phyloP scores from a whole-genome alignment of 2,113 vertebrate species.

The Sinocyclocheilus maitianheensis region DNA sequence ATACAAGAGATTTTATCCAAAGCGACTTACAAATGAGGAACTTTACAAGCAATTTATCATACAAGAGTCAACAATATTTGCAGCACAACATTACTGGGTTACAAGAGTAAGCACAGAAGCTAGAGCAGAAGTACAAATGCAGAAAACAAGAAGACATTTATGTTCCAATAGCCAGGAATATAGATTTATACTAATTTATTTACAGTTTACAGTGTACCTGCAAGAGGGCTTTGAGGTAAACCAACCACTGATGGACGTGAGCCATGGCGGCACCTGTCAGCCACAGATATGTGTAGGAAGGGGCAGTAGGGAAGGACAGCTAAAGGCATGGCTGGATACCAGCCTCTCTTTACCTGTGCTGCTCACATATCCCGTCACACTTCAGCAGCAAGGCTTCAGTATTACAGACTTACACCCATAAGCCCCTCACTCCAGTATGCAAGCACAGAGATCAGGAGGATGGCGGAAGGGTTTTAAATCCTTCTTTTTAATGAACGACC shows the following conservation, averaged over 20 bases:
- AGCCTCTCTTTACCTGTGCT: constrained; percentile 40
- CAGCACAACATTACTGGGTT: background rate
- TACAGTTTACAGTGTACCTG: background rate
- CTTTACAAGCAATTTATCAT: background rate
- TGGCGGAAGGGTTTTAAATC: background rate
- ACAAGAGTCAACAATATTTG: background rate
- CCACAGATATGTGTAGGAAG: constrained; percentile 23
- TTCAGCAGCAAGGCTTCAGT: constrained; percentile 18
- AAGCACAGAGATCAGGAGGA: background rate
- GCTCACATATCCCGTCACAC: constrained; percentile 41
- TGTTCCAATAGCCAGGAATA: background rate
- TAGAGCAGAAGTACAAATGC: background rate
- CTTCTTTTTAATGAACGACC: background rate
- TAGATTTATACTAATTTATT: background rate
- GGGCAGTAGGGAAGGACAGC: background rate
- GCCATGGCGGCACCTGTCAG: constrained; percentile 18
- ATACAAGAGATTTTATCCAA: background rate
- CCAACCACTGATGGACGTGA: background rate
- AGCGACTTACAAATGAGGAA: background rate
- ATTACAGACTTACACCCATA: constrained; percentile 17
- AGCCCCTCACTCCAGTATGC: background rate
- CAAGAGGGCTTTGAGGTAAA: constrained; percentile 13
- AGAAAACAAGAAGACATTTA: background rate
- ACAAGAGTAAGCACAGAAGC: background rate
- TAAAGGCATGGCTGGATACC: constrained; percentile 34